Conservation (phyloP, 2,797 vertebrate genomes). For the Liasis olivaceus region DNA sequence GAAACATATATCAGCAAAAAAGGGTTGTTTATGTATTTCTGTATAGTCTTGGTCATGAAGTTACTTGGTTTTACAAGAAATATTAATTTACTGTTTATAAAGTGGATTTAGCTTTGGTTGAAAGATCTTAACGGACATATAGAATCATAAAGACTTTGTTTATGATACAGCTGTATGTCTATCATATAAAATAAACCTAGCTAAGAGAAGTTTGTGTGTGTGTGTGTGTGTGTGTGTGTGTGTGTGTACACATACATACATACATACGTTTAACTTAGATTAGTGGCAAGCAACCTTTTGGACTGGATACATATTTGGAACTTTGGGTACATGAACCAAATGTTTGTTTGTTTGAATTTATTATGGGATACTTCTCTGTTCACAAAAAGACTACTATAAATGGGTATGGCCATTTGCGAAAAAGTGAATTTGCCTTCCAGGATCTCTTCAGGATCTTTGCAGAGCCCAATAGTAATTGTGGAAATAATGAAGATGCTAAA, state of each 20-base stretch:
- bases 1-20: conserved; percentile 2
- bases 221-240: too few species aligned
- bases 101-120: conserved; percentile 15
- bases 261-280: not conserved
- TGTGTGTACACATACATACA: not conserved
- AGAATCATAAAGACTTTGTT: not conserved
- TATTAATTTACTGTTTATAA: conserved; percentile 3
- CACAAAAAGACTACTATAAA: not conserved
- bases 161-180: not conserved
- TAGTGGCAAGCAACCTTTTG: not conserved
- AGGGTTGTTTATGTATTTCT: conserved; percentile 14
- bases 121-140: not conserved
- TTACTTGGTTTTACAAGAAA: not conserved
- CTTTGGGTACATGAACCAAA: not conserved
- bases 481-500: not conserved
- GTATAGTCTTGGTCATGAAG: not conserved
- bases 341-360: not conserved
- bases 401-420: not conserved
- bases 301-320: not conserved
- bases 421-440: not conserved
- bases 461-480: not conserved
- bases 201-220: not conserved
- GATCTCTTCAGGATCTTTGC: not conserved
- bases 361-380: not conserved
- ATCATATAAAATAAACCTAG: not conserved